phyloP scores from a whole-genome alignment of 2,113 vertebrate species.

The Mormyrus iriodes region DNA sequence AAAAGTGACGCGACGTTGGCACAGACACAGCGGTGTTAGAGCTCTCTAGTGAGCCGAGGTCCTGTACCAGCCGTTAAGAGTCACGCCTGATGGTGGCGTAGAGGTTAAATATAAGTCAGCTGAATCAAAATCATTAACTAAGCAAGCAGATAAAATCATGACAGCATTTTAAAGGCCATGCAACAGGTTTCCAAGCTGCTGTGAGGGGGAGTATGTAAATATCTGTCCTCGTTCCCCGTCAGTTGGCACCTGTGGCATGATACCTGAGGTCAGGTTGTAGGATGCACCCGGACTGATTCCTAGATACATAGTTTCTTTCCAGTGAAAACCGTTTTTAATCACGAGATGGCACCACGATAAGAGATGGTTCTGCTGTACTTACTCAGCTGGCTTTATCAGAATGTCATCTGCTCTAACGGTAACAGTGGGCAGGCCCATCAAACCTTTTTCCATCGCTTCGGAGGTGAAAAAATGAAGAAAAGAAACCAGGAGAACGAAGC shows the following conservation, averaged over 20 bases:
- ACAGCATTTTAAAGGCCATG: neutral
- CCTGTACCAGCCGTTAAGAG: neutral
- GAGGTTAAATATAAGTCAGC: neutral
- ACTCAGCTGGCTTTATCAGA: neutral
- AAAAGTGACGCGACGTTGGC: neutral
- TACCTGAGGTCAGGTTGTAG: neutral
- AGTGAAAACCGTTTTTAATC: neutral
- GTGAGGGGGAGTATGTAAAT: neutral
- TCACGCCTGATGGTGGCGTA: neutral
- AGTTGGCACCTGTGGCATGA: neutral
- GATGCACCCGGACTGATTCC: neutral
- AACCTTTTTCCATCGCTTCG: slow-evolving; percentile 15
- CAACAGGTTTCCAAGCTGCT: neutral
- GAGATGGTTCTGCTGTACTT: neutral
- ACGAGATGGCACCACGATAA: neutral
- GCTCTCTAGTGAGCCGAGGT: neutral
- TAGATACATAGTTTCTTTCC: neutral
- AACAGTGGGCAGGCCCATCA: neutral
- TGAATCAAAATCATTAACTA: neutral
- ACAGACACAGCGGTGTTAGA: neutral
- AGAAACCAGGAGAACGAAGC: slow-evolving; percentile 54
- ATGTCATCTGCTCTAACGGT: neutral
- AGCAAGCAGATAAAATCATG: neutral
- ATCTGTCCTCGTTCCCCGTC: neutral
- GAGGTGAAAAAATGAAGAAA: neutral